Conservation (phyloP, 2,797 vertebrate species). For the Sylvia borin region DNA sequence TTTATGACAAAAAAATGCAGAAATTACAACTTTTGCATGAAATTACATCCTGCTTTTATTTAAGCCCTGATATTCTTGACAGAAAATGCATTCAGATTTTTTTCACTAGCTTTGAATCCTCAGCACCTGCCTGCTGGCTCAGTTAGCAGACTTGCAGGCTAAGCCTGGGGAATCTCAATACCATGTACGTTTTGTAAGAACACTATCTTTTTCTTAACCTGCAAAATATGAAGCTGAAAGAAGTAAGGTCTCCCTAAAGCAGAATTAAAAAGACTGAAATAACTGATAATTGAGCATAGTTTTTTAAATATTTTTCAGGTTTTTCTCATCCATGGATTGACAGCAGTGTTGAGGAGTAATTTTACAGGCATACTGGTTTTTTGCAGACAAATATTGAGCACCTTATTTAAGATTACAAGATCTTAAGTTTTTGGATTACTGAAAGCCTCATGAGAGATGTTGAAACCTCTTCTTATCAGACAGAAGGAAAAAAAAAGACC, state of each 20-base stretch:
- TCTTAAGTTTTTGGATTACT: neutral
- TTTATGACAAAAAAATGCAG: neutral
- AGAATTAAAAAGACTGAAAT: neutral
- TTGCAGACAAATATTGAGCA: neutral
- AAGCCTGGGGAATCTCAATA: neutral
- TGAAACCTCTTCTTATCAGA: neutral
- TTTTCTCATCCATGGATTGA: neutral
- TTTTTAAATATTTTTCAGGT: neutral
- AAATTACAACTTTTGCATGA: conserved; percentile 17
- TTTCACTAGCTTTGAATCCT: neutral
- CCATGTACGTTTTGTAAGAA: neutral
- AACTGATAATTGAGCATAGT: neutral
- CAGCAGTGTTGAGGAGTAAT: neutral
- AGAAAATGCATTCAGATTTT: neutral
- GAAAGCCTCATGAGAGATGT: neutral
- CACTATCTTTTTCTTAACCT: neutral
- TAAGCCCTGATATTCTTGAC: neutral
- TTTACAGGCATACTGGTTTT: neutral
- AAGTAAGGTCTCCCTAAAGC: neutral
- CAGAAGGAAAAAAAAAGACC: neutral
- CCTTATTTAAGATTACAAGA: neutral
- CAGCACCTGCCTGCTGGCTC: neutral
- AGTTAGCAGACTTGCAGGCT: neutral
- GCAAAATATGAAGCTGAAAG: neutral
- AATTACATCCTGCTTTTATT: neutral